Percentiles rank a stretch among this genome's conserved stretches.
These are phyloP conservation scores for Eurystomus glaucurus DNA, from an alignment of 2,797 vertebrate species.

Conservation along the genomic window DNA sequence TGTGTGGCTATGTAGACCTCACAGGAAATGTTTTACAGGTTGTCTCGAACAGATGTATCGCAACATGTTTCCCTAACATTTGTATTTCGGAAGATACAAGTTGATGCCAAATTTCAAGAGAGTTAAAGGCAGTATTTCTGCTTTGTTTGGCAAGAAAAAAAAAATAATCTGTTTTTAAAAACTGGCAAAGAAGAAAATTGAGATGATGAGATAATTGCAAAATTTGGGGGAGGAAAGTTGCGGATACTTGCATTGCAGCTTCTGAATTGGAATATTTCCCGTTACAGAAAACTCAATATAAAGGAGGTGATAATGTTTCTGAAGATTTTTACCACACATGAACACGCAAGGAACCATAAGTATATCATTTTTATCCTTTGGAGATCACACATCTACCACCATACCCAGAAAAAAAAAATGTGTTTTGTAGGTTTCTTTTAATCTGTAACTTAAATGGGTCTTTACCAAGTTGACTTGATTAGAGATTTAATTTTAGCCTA, in stretches of 20 bases:
- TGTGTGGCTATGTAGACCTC: neutral
- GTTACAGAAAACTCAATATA: neutral
- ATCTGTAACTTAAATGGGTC: neutral
- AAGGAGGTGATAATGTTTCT: neutral
- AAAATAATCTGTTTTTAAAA: constrained; percentile 38
- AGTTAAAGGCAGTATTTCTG: constrained; percentile 6
- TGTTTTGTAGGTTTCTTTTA: fast-evolving
- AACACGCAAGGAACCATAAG: neutral
- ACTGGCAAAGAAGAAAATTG: neutral
- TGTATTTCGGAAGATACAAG: neutral
- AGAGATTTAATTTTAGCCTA: constrained; percentile 5
- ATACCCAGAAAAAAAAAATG: neutral
- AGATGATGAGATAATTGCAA: neutral
- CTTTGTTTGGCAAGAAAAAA: constrained; percentile 41
- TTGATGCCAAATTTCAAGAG: constrained; percentile 24
- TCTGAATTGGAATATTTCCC: neutral
- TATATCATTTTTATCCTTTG: neutral
- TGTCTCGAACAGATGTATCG: neutral
- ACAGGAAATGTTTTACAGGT: neutral
- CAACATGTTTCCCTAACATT: constrained; percentile 25
- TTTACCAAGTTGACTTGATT: neutral
- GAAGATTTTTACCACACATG: neutral
- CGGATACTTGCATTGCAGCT: neutral
- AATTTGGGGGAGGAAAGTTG: neutral
- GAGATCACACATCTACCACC: neutral